These are phyloP conservation scores for Mormyrus lacerda DNA, from an alignment of 2,113 vertebrate genomes.

Conservation along the genomic window DNA sequence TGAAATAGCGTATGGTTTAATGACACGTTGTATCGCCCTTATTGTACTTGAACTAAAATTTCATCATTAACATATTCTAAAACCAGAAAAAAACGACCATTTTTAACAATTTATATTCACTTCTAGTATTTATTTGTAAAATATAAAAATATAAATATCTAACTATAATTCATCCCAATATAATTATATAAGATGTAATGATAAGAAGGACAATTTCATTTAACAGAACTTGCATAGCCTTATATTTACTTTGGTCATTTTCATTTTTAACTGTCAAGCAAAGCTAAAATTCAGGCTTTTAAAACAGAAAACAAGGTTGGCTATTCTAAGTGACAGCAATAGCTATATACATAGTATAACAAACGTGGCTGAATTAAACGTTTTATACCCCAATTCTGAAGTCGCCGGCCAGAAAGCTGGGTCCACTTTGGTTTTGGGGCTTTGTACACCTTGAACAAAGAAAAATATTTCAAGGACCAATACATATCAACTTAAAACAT, in stretches of 20 bases:
- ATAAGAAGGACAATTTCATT: too few species aligned
- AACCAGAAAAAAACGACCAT: not conserved
- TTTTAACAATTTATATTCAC: not conserved
- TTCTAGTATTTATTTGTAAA: not conserved
- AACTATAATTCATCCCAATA: not conserved
- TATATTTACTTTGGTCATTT: not conserved
- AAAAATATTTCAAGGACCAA: not conserved
- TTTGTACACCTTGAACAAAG: conserved; percentile 60
- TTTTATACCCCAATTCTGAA: conserved; percentile 76
- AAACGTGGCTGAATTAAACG: conserved; percentile 16
- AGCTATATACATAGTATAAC: not conserved
- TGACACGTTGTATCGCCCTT: not conserved
- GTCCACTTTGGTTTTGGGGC: conserved; percentile 86
- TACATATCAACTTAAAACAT: not conserved
- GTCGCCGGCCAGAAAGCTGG: conserved; percentile 71
- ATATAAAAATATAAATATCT: not conserved
- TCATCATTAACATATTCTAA: not conserved
- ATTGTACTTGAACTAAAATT: not conserved
- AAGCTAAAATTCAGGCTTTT: not conserved
- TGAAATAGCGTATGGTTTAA: not conserved
- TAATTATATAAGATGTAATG: not conserved
- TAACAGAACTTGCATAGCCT: not conserved
- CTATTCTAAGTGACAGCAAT: not conserved
- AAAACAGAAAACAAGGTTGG: not conserved
- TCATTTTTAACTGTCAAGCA: not conserved